A percentile compares a stretch with the other conserved stretches of the same genome.
phyloP scores from a whole-genome alignment of 2,888 invertebrate species.

The Cecidostiba fungosa region DNA sequence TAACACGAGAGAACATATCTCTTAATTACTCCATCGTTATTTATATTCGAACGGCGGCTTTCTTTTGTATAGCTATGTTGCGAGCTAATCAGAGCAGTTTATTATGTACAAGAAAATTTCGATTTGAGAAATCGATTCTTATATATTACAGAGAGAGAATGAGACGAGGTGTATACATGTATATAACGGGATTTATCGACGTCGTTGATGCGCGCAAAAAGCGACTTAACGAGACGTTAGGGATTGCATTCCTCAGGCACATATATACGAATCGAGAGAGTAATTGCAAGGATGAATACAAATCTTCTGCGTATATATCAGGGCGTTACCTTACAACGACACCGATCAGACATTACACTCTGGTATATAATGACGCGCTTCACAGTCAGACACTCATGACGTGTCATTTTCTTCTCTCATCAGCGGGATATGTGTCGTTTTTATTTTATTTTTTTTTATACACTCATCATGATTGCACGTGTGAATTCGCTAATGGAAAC shows the following conservation, averaged over 20 bases:
- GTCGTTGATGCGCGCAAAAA: not conserved
- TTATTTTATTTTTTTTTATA: not conserved
- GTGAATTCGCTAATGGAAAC: conserved; percentile 6
- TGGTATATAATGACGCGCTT: not conserved
- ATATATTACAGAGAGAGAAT: no score
- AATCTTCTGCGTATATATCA: not conserved
- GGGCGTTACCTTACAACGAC: not conserved
- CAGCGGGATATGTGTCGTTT: not conserved
- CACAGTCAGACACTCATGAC: conserved; percentile 1
- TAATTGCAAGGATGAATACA: conserved; percentile 31
- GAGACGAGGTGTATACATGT: no score
- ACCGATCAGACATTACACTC: not conserved
- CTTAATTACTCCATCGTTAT: conserved; percentile 52
- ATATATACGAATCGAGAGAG: not conserved
- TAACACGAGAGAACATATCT: conserved; percentile 15
- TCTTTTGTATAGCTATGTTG: not conserved
- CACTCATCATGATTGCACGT: not conserved
- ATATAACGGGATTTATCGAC: not conserved
- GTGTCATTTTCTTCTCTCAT: not conserved
- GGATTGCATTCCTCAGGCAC: not conserved
- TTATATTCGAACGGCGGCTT: no score
- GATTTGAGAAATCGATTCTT: not conserved
- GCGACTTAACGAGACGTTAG: not conserved
- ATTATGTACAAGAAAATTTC: not conserved
- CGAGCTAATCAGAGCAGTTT: conserved; percentile 47